phyloP scores from a whole-genome alignment of 2,113 vertebrate genomes.

The Ornithorhynchus anatinus region DNA sequence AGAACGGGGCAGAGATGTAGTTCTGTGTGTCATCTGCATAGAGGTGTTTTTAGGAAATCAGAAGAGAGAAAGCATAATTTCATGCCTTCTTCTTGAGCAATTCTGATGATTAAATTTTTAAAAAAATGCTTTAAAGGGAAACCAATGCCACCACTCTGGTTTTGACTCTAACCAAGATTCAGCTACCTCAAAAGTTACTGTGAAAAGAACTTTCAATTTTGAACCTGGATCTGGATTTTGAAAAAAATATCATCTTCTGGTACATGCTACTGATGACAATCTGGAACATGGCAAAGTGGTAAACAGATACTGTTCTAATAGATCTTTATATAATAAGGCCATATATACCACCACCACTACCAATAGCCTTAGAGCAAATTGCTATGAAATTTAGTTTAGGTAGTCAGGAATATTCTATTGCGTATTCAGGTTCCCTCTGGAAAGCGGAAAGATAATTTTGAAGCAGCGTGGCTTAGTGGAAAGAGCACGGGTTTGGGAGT shows the following conservation, averaged over 20 bases:
- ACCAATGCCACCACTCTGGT: slow-evolving; percentile 45
- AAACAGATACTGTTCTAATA: slow-evolving; percentile 23
- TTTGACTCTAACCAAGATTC: slow-evolving; percentile 57
- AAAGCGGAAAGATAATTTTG: too few relatives aligned
- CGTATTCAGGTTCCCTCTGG: background rate
- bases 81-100: background rate
- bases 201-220: slow-evolving; percentile 53
- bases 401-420: background rate
- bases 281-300: background rate
- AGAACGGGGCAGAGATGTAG: too few relatives aligned
- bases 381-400: slow-evolving; percentile 2
- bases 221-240: slow-evolving; percentile 16
- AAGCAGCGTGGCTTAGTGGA: too few relatives aligned
- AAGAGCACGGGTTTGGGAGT: too few relatives aligned
- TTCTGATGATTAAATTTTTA: background rate
- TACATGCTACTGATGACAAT: slow-evolving; percentile 44
- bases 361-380: slow-evolving; percentile 36
- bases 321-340: slow-evolving; percentile 35
- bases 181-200: slow-evolving; percentile 47
- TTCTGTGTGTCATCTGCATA: too few relatives aligned
- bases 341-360: background rate
- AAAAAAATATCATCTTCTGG: slow-evolving; percentile 34
- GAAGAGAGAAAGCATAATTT: background rate
- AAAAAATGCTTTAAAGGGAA: slow-evolving; percentile 51
- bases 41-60: background rate